phyloP scores from a whole-genome alignment of 2,888 invertebrate genomes.

The Mythimna impura region DNA sequence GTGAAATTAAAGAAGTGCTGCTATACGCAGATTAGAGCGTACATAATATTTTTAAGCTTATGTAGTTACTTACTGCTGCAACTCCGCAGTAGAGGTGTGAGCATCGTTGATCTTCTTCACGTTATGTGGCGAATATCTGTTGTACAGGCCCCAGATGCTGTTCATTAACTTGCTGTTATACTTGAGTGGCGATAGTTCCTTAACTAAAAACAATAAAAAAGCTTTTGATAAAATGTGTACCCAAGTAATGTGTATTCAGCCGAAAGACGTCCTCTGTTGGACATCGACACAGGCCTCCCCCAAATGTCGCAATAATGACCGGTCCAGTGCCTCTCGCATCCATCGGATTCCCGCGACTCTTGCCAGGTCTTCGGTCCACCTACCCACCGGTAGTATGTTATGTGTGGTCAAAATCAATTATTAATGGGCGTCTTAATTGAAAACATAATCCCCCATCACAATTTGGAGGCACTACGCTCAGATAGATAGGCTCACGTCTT shows the following conservation, averaged over 20 bases:
- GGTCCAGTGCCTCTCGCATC: too few species aligned
- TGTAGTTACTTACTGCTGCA: conserved; percentile 84
- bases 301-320: too few species aligned
- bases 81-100: conserved; percentile 82
- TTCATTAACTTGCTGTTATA: conserved; percentile 97
- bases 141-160: conserved; percentile 97
- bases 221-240: not conserved
- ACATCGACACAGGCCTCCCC: too few species aligned
- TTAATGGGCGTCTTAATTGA: not conserved
- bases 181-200: conserved; percentile 93
- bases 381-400: not conserved
- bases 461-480: not conserved
- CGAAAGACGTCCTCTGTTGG: too few species aligned
- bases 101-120: conserved; percentile 94
- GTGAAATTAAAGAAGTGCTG: not conserved
- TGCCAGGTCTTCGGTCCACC: too few species aligned
- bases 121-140: conserved; percentile 96
- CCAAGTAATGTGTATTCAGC: too few species aligned
- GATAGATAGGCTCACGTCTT: not conserved
- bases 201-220: conserved; percentile 81
- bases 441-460: not conserved
- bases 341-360: too few species aligned
- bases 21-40: not conserved
- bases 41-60: not conserved
- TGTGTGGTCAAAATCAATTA: not conserved